phyloP scores from a whole-genome alignment of 2,888 invertebrate species.

The Microplitis deprimator region DNA sequence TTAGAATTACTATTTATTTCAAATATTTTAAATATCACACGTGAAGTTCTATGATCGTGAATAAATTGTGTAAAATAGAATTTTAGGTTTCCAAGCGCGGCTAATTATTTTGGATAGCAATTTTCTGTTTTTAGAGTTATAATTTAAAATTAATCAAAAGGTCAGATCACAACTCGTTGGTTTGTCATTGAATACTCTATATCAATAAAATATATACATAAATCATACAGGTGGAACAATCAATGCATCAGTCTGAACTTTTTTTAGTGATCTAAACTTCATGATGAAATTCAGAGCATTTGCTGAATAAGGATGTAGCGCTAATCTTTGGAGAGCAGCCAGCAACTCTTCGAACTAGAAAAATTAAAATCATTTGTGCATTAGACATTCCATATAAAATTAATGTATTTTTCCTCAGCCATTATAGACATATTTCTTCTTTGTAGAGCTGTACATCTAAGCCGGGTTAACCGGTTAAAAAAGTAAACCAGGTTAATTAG shows the following conservation, averaged over 20 bases:
- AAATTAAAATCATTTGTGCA: slow-evolving; percentile 27
- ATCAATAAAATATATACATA: no score
- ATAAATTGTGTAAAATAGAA: neutral
- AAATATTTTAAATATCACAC: no score
- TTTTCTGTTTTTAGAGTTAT: slow-evolving; percentile 57
- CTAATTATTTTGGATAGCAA: slow-evolving; percentile 27
- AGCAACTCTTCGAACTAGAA: slow-evolving; percentile 81
- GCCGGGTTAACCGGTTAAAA: no score
- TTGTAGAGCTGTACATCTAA: no score
- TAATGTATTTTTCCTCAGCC: no score
- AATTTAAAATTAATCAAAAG: no score
- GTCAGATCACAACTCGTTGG: no score
- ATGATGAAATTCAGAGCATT: slow-evolving; percentile 82
- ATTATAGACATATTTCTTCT: no score
- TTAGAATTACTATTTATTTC: no score
- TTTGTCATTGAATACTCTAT: no score
- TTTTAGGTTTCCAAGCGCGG: neutral
- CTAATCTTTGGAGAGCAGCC: slow-evolving; percentile 80
- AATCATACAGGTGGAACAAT: slow-evolving; percentile 74
- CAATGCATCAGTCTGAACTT: slow-evolving; percentile 75
- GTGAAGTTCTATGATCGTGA: neutral
- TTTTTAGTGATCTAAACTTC: slow-evolving; percentile 77
- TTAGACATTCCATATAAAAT: no score
- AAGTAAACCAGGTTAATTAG: no score
- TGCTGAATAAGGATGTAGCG: slow-evolving; percentile 81